A percentile compares a stretch with the other conserved stretches of the same genome.
Conservation (phyloP, 1,140 invertebrate species). For the Psilanteris sp. region DNA sequence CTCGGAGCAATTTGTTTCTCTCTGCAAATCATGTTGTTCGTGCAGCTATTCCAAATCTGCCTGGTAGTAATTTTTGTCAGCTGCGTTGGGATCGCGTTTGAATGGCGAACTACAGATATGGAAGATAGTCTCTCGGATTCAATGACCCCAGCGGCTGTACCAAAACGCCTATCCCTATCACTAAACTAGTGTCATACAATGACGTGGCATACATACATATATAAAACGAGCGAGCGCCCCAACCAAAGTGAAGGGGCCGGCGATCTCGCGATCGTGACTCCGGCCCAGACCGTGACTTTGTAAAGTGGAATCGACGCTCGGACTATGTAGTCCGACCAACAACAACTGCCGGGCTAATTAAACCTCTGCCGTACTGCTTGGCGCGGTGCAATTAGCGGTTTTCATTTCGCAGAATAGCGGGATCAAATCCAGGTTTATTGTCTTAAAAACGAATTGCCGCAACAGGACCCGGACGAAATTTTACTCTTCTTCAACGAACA, state of each 20-base stretch:
- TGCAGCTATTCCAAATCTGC: background rate
- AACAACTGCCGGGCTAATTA: conserved; percentile 51
- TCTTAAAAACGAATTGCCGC: conserved; percentile 15
- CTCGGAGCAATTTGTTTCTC: too few relatives aligned
- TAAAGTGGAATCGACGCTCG: conserved; percentile 50
- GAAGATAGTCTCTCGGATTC: conserved; percentile 33
- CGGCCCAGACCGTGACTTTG: conserved; percentile 65
- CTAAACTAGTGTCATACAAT: conserved; percentile 54
- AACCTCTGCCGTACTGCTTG: conserved; percentile 16
- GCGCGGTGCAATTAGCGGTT: conserved; percentile 35
- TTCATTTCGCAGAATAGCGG: conserved; percentile 41
- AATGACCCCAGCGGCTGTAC: conserved; percentile 40
- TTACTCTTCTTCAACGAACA: too few relatives aligned
- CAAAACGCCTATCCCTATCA: conserved; percentile 52
- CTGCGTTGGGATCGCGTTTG: conserved; percentile 18
- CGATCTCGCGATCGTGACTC: conserved; percentile 48
- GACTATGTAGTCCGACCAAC: conserved; percentile 47
- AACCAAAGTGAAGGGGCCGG: conserved; percentile 52
- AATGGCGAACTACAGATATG: too few relatives aligned
- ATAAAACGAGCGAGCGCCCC: conserved; percentile 26
- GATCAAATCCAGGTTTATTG: conserved; percentile 19
- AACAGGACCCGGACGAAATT: background rate
- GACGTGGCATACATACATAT: conserved; percentile 55
- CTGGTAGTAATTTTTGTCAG: conserved; percentile 2
- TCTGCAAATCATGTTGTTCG: too few relatives aligned